A percentile compares a stretch with the other conserved stretches of the same genome.
These are phyloP conservation scores for Morone chrysops DNA, from an alignment of 2,113 vertebrate genomes.

Conservation along the genomic window DNA sequence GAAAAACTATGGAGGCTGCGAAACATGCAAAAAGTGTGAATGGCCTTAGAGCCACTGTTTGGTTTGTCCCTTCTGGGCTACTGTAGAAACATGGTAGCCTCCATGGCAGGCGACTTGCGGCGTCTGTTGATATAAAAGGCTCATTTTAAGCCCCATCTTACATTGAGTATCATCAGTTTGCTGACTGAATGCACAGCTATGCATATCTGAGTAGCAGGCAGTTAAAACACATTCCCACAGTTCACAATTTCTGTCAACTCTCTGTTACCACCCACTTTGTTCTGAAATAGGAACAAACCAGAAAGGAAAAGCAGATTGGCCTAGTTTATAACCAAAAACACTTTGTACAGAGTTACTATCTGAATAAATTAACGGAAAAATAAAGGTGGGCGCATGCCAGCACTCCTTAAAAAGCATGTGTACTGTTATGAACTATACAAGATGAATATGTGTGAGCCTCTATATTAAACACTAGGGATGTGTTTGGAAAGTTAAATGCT, in stretches of 20 bases:
- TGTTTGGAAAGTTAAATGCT: not conserved
- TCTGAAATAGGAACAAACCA: slow-evolving; percentile 48
- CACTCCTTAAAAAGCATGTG: not conserved
- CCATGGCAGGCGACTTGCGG: too few relatives aligned
- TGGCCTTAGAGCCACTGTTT: too few relatives aligned
- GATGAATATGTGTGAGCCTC: not conserved
- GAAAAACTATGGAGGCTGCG: too few relatives aligned
- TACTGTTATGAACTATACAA: not conserved
- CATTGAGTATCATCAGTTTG: not conserved
- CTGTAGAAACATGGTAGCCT: too few relatives aligned
- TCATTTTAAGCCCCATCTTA: not conserved
- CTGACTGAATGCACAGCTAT: slow-evolving; percentile 12
- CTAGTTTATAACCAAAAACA: slow-evolving; percentile 42
- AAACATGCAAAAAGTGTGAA: too few relatives aligned
- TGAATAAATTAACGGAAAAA: slow-evolving; percentile 28
- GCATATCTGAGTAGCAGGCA: slow-evolving; percentile 16
- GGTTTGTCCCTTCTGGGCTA: too few relatives aligned
- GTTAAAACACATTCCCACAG: not conserved
- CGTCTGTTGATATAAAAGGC: too few relatives aligned
- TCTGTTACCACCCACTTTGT: slow-evolving; percentile 41
- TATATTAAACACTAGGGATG: not conserved
- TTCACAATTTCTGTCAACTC: slow-evolving; percentile 35
- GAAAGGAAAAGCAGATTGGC: slow-evolving; percentile 47
- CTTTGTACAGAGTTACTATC: slow-evolving; percentile 25
- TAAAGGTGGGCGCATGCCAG: not conserved